phyloP scores from a whole-genome alignment of 2,888 invertebrate species.

The Myathropa florea region DNA sequence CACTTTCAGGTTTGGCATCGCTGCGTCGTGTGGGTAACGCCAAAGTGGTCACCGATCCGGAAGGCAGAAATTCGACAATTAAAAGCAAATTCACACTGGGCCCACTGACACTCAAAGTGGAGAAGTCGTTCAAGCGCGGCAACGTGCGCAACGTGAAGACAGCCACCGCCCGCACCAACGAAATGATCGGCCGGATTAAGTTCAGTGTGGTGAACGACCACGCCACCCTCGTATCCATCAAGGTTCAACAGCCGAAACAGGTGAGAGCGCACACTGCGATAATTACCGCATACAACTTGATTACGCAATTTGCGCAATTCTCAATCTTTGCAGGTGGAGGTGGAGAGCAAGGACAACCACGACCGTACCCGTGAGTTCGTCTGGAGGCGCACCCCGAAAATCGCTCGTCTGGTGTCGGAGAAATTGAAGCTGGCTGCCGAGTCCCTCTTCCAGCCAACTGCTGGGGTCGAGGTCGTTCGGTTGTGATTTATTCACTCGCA shows the following conservation, averaged over 20 bases:
- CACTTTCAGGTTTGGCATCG: conserved; percentile 89
- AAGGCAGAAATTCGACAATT: conserved; percentile 89
- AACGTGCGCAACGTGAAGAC: conserved; percentile 91
- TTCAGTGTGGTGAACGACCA: conserved; percentile 89
- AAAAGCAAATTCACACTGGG: conserved; percentile 91
- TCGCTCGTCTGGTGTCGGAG: conserved; percentile 91
- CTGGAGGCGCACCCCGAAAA: conserved; percentile 91
- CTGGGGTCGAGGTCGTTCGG: conserved; percentile 78
- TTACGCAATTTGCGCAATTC: conserved; percentile 62
- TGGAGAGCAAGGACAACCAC: conserved; percentile 90
- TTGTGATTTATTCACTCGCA: conserved; percentile 72
- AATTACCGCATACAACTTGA: conserved; percentile 43
- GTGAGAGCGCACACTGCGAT: conserved; percentile 80
- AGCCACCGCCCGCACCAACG: conserved; percentile 92
- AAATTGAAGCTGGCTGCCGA: conserved; percentile 84
- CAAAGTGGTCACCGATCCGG: conserved; percentile 87
- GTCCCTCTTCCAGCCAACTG: conserved; percentile 77
- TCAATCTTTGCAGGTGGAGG: conserved; percentile 85
- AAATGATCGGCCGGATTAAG: conserved; percentile 91
- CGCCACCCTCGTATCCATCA: conserved; percentile 91
- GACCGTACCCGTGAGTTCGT: conserved; percentile 92
- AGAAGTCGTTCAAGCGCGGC: conserved; percentile 85
- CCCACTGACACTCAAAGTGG: conserved; percentile 87
- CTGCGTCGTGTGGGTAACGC: conserved; percentile 90
- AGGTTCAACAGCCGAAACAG: conserved; percentile 93